Evolutionary conservation across 2,113 vertebrate species (phyloP).

Genomic region (Poeciliopsis turrubarensis): DNA sequence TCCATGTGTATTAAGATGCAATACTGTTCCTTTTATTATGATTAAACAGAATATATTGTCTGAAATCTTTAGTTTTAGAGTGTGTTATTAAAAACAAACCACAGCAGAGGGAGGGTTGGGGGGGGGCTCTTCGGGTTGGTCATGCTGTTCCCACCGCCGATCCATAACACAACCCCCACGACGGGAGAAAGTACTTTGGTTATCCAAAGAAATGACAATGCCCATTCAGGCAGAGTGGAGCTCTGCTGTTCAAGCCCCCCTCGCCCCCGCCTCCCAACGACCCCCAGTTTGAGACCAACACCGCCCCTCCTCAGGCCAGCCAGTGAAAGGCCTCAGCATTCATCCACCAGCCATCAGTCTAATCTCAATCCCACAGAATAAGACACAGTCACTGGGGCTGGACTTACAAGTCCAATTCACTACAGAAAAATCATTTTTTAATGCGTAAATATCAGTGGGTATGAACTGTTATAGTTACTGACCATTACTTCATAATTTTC

Average conservation of each 20-base stretch:
- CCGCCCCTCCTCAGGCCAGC: conserved; percentile 41
- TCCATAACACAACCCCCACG: conserved; percentile 70
- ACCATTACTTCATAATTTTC: no score
- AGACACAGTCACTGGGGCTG: background rate
- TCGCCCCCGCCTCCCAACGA: conserved; percentile 35
- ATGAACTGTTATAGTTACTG: no score
- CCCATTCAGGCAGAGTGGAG: conserved; percentile 74
- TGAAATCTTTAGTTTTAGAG: conserved; percentile 35
- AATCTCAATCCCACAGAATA: conserved; percentile 27
- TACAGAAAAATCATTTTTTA: no score
- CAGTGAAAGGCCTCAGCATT: conserved; percentile 62
- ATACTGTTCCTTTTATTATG: conserved; percentile 67
- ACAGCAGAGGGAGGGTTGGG: background rate
- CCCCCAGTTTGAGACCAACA: conserved; percentile 33
- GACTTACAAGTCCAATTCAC: no score
- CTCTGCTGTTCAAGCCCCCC: conserved; percentile 68
- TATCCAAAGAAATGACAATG: conserved; percentile 80
- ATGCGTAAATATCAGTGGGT: no score
- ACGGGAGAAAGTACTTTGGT: conserved; percentile 77
- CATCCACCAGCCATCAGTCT: conserved; percentile 29
- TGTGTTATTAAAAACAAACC: conserved; percentile 51
- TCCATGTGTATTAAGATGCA: conserved; percentile 69
- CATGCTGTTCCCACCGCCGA: conserved; percentile 59
- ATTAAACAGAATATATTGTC: conserved; percentile 73
- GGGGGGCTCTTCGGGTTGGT: conserved; percentile 16